Percentiles rank a stretch among this genome's conserved stretches.
phyloP scores from a whole-genome alignment of 2,113 vertebrate species.

The Xiphophorus couchianus region DNA sequence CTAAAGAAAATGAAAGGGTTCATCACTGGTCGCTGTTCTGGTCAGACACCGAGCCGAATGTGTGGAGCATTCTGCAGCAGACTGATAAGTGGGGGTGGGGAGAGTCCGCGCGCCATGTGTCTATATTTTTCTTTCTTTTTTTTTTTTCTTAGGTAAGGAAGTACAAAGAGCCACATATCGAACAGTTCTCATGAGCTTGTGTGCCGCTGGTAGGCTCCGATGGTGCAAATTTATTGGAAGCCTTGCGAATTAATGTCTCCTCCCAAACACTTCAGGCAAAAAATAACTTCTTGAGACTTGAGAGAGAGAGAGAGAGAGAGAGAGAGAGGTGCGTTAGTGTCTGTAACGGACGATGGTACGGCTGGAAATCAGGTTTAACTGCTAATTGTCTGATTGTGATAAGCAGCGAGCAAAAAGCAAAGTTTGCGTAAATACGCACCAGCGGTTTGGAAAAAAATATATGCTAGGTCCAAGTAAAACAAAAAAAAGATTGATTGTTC shows the following conservation, averaged over 20 bases:
- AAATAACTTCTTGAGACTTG: neutral
- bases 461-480: constrained; percentile 3
- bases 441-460: neutral
- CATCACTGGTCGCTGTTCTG: neutral
- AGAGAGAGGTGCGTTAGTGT: neutral
- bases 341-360: neutral
- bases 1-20: neutral
- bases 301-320: neutral
- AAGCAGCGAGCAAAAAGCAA: neutral
- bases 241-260: constrained; percentile 40
- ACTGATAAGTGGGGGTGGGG: constrained; percentile 32
- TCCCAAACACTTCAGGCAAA: constrained; percentile 12
- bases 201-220: constrained; percentile 30
- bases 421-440: constrained; percentile 37
- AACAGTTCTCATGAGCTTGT: constrained; percentile 43
- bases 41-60: neutral
- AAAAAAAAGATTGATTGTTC: neutral
- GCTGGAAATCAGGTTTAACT: neutral
- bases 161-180: constrained; percentile 40
- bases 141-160: constrained; percentile 47
- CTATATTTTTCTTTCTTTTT: neutral
- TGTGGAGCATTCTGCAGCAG: constrained; percentile 21
- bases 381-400: neutral
- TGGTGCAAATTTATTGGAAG: constrained; percentile 47
- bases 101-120: constrained; percentile 33